Conservation (phyloP, 2,888 invertebrate species). For the Dryobotodes eremita region DNA sequence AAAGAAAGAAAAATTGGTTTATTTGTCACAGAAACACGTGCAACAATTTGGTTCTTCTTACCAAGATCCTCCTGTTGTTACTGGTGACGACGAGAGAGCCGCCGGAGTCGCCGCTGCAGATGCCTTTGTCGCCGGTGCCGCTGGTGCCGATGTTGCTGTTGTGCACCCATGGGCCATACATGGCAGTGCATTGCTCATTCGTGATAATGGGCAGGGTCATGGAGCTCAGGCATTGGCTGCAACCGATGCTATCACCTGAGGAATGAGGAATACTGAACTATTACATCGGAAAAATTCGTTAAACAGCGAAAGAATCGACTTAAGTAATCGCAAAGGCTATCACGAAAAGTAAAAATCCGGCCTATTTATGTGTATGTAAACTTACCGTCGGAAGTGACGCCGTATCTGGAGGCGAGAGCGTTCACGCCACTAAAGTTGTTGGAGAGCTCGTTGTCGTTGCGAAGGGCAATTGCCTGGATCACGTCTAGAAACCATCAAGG, state of each 20-base stretch:
- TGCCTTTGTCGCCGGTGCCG: slow-evolving; percentile 73
- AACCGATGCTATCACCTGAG: slow-evolving; percentile 69
- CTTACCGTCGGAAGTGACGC: slow-evolving; percentile 75
- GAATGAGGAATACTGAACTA: not conserved
- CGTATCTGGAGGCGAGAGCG: slow-evolving; percentile 78
- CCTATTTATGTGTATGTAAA: not conserved
- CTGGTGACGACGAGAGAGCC: slow-evolving; percentile 69
- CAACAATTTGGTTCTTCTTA: slow-evolving; percentile 23
- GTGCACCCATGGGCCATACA: slow-evolving; percentile 69
- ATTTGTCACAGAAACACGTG: no score
- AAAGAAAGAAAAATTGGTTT: no score
- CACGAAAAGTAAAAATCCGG: not conserved
- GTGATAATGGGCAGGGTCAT: slow-evolving; percentile 75
- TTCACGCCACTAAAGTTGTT: slow-evolving; percentile 67
- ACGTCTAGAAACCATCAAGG: slow-evolving; percentile 66
- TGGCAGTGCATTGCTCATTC: slow-evolving; percentile 69
- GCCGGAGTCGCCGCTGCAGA: slow-evolving; percentile 77
- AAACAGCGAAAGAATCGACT: not conserved
- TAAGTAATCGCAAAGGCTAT: not conserved
- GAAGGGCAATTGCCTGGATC: slow-evolving; percentile 77
- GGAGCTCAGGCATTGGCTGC: slow-evolving; percentile 73
- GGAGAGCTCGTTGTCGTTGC: slow-evolving; percentile 64
- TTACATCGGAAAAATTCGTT: not conserved
- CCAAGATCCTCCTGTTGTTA: slow-evolving; percentile 59
- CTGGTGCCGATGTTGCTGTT: slow-evolving; percentile 78